Evolutionary conservation across 2,113 vertebrate species (phyloP).

Genomic region (Podarcis raffonei): DNA sequence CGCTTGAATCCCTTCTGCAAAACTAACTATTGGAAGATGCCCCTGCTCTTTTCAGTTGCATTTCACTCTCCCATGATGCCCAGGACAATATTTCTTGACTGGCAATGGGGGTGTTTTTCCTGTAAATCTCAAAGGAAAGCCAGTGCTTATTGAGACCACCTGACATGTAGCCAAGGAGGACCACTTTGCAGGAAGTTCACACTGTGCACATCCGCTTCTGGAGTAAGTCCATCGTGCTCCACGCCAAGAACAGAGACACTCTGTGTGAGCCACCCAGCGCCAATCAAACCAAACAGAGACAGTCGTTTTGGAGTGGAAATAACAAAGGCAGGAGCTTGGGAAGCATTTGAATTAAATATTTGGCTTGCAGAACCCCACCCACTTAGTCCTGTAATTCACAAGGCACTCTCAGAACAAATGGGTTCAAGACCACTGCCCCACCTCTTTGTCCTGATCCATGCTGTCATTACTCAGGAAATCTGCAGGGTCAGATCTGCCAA

Average conservation of each 20-base stretch:
- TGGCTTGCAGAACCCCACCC: constrained; percentile 53
- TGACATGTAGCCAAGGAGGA: neutral
- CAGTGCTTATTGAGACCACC: neutral
- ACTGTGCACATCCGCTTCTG: neutral
- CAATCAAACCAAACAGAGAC: constrained; percentile 44
- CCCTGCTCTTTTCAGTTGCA: too few relatives aligned
- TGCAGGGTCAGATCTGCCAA: neutral
- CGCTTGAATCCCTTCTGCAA: too few relatives aligned
- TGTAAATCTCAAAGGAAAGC: neutral
- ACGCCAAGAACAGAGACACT: constrained; percentile 64
- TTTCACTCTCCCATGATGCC: neutral
- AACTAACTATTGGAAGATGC: too few relatives aligned
- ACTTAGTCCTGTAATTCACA: constrained; percentile 48
- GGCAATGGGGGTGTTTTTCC: too few relatives aligned
- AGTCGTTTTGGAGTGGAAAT: constrained; percentile 28
- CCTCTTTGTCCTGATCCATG: neutral
- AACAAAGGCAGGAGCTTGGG: constrained; percentile 54
- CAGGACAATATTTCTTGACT: neutral
- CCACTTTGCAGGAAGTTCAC: constrained; percentile 12
- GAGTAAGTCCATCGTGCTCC: constrained; percentile 54
- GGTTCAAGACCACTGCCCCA: neutral
- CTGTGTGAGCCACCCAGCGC: constrained; percentile 36
- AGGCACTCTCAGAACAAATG: constrained; percentile 43
- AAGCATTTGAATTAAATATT: constrained; percentile 63
- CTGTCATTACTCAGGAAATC: too few relatives aligned